Evolutionary conservation across 2,113 vertebrate species (phyloP).

Genomic region (Phaethon lepturus): DNA sequence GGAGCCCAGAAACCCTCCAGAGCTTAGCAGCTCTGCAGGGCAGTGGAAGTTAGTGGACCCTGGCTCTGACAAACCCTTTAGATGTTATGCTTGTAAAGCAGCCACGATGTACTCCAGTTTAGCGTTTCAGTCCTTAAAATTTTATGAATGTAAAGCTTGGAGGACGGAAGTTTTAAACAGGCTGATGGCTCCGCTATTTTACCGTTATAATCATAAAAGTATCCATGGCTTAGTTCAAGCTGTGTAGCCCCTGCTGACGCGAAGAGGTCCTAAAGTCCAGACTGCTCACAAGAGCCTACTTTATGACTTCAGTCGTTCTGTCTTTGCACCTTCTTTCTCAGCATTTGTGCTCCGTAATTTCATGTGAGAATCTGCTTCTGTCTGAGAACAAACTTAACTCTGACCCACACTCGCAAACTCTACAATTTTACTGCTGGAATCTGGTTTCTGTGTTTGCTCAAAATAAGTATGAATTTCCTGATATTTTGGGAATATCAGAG

Average conservation of each 20-base stretch:
- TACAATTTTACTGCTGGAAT: neutral
- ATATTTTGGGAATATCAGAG: conserved; percentile 11
- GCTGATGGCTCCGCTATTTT: neutral
- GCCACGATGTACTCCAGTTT: neutral
- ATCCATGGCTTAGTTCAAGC: neutral
- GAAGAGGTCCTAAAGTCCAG: neutral
- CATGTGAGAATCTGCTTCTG: neutral
- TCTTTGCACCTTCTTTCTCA: neutral
- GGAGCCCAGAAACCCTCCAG: neutral
- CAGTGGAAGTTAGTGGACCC: neutral
- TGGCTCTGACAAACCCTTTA: neutral
- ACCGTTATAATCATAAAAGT: neutral
- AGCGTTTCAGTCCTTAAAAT: neutral
- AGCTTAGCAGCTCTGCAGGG: neutral
- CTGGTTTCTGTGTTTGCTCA: neutral
- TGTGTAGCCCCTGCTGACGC: rapidly evolving
- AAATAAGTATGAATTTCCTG: neutral
- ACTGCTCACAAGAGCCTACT: neutral
- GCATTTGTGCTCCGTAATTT: neutral
- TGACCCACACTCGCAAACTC: neutral
- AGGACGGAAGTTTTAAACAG: neutral
- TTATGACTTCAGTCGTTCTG: neutral
- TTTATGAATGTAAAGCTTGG: neutral
- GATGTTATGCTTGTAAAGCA: neutral
- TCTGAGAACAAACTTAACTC: neutral